A percentile compares a stretch with the other conserved stretches of the same genome.
Conservation (phyloP, 1,140 invertebrate species). For the Trissolcus basalis region DNA sequence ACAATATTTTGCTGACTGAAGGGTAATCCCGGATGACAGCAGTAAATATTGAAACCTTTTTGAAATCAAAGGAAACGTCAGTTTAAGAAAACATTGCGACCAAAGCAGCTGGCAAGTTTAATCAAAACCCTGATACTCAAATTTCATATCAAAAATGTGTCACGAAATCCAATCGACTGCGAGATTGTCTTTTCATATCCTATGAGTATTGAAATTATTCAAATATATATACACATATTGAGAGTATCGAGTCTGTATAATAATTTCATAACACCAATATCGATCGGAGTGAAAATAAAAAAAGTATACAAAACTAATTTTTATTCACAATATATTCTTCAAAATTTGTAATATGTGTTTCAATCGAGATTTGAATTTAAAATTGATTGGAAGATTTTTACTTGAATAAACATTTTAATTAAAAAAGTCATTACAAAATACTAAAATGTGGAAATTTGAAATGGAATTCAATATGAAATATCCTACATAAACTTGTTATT, state of each 20-base stretch:
- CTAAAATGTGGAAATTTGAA: too few species aligned
- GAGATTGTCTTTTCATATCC: conserved; percentile 32
- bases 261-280: conserved; percentile 33
- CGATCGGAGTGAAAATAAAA: not conserved
- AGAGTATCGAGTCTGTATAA: conserved; percentile 41
- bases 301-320: not conserved
- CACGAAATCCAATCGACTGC: conserved; percentile 29
- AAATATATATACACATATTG: conserved; percentile 51
- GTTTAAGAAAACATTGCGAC: too few species aligned
- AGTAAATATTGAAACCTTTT: not conserved
- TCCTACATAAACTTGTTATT: too few species aligned
- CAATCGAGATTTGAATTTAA: too few species aligned
- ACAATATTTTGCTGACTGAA: too few species aligned
- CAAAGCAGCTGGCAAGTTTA: conserved; percentile 14
- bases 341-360: too few species aligned
- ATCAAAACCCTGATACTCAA: conserved; percentile 14
- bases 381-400: too few species aligned
- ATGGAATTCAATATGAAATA: too few species aligned
- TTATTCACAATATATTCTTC: too few species aligned
- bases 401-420: too few species aligned
- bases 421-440: too few species aligned
- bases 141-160: conserved; percentile 36
- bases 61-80: conserved; percentile 1
- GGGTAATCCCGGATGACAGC: too few species aligned
- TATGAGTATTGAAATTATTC: conserved; percentile 48